phyloP scores from a whole-genome alignment of 2,888 invertebrate genomes.

The Suillia variegata region DNA sequence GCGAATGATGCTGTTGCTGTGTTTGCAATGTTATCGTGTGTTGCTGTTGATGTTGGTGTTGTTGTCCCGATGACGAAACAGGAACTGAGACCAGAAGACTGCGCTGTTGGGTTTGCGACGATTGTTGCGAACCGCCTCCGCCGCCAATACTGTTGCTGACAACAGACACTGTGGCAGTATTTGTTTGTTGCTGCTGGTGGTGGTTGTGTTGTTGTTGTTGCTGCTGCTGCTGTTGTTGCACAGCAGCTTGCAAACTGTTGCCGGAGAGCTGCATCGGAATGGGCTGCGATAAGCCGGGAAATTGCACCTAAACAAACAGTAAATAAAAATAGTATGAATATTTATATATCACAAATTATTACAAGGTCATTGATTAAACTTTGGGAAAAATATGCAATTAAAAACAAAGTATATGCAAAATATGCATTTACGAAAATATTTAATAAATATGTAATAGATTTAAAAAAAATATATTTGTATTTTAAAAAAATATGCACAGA shows the following conservation, averaged over 20 bases:
- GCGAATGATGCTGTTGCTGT: conserved; percentile 43
- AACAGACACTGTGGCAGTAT: conserved; percentile 31
- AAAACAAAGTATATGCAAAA: too few species aligned
- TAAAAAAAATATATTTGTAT: too few species aligned
- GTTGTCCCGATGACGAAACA: conserved; percentile 50
- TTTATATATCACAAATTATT: too few species aligned
- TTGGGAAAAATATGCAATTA: too few species aligned
- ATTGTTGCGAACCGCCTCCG: conserved; percentile 32
- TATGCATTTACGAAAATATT: too few species aligned
- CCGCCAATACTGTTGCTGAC: conserved; percentile 24
- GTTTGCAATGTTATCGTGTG: conserved; percentile 54
- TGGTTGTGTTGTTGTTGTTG: conserved; percentile 31
- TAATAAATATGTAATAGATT: too few species aligned
- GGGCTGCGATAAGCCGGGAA: conserved; percentile 84
- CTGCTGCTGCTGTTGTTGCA: conserved; percentile 43
- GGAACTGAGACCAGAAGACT: conserved; percentile 74
- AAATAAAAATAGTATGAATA: too few species aligned
- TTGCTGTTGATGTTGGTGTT: conserved; percentile 55
- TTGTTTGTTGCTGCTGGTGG: conserved; percentile 21
- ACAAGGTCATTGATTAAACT: too few species aligned
- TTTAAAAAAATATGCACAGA: too few species aligned
- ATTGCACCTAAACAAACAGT: too few species aligned
- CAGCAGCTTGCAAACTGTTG: conserved; percentile 63
- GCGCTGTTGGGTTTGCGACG: conserved; percentile 59
- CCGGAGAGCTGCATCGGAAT: conserved; percentile 79